These are phyloP conservation scores for Dipodomys spectabilis DNA, from an alignment of 2,113 vertebrate genomes.

Conservation along the genomic window DNA sequence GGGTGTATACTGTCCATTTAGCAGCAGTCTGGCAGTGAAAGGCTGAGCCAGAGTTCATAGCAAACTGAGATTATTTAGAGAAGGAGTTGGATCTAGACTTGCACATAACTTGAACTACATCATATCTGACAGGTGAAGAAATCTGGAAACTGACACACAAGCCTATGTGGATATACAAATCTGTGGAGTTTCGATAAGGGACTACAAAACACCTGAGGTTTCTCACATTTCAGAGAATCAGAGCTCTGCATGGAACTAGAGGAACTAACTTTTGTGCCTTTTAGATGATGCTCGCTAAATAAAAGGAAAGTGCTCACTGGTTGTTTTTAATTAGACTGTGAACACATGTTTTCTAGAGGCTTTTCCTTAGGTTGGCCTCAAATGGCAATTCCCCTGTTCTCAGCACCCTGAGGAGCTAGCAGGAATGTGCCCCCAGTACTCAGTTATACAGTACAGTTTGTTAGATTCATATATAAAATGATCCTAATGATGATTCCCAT, in stretches of 20 bases:
- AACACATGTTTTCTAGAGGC: too few relatives aligned
- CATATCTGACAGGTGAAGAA: slow-evolving; percentile 12
- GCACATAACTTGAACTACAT: slow-evolving; percentile 32
- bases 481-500: neutral
- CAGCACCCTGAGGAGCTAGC: too few relatives aligned
- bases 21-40: slow-evolving; percentile 35
- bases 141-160: slow-evolving; percentile 19
- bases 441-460: neutral
- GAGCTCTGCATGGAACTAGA: neutral
- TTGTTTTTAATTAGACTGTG: neutral
- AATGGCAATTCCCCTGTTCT: too few relatives aligned
- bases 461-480: neutral
- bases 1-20: neutral
- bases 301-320: neutral
- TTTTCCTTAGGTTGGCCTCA: too few relatives aligned
- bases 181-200: slow-evolving; percentile 9
- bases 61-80: slow-evolving; percentile 2
- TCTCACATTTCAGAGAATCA: neutral
- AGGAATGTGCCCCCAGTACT: too few relatives aligned
- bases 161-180: neutral
- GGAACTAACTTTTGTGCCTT: neutral
- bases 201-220: neutral
- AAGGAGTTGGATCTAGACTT: neutral
- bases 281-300: neutral
- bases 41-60: neutral